These are phyloP conservation scores for Prorops nasuta DNA, from an alignment of 1,140 invertebrate species.

Conservation along the genomic window DNA sequence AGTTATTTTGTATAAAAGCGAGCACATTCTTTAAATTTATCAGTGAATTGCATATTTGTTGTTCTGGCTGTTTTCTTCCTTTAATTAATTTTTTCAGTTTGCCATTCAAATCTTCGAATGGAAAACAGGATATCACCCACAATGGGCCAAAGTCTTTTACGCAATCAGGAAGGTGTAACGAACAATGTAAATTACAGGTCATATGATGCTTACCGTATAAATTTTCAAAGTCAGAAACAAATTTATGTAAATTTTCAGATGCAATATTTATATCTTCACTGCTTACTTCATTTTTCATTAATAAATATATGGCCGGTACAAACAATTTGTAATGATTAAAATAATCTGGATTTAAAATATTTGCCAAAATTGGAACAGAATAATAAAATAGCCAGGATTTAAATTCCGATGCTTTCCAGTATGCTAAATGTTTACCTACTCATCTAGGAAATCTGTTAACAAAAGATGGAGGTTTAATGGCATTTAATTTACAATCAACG, in stretches of 20 bases:
- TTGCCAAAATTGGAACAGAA: constrained; percentile 3
- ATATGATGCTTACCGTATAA: constrained; percentile 2
- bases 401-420: constrained; percentile 13
- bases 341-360: constrained; percentile 2
- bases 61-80: not conserved
- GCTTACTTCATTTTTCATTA: not conserved
- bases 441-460: constrained; percentile 8
- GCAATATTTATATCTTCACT: not conserved
- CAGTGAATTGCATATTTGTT: too few species aligned
- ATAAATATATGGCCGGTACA: constrained; percentile 2
- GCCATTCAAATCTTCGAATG: too few species aligned
- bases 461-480: constrained; percentile 3
- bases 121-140: constrained; percentile 7
- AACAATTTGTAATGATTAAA: too few species aligned
- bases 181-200: constrained; percentile 1
- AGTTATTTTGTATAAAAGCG: too few species aligned
- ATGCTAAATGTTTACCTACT: constrained; percentile 4
- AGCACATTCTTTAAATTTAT: too few species aligned
- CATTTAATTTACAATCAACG: not conserved
- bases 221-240: too few species aligned
- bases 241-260: constrained; percentile 2
- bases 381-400: constrained; percentile 10
- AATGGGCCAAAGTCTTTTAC: too few species aligned
- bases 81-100: constrained; percentile 11
- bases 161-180: constrained; percentile 5